These are phyloP conservation scores for Spheniscus mendiculus DNA, from an alignment of 2,113 vertebrate genomes.

Conservation along the genomic window DNA sequence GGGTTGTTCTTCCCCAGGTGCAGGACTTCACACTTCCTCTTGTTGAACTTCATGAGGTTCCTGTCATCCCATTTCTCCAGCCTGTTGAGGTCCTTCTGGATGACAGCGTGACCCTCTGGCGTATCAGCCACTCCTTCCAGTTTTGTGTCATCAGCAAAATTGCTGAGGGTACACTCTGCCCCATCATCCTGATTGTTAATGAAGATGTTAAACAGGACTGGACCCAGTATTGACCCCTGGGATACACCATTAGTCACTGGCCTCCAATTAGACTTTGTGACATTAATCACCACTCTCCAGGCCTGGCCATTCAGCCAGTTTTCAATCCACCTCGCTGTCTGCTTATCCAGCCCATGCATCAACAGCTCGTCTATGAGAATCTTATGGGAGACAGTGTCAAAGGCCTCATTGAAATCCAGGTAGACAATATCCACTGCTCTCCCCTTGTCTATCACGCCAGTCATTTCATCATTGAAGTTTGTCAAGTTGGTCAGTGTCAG, in stretches of 20 bases:
- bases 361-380: not conserved
- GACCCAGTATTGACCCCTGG: not conserved
- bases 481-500: not conserved
- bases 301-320: not conserved
- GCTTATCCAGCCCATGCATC: not conserved
- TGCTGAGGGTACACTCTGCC: not conserved
- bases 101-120: not conserved
- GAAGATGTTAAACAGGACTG: not conserved
- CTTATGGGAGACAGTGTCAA: not conserved
- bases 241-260: not conserved
- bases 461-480: not conserved
- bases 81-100: too few species aligned
- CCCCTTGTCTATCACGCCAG: not conserved
- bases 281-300: not conserved
- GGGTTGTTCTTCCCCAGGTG: not conserved
- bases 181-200: not conserved
- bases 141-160: not conserved
- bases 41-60: not conserved
- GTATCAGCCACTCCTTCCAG: not conserved
- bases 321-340: not conserved
- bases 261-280: not conserved
- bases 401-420: not conserved
- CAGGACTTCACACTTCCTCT: not conserved
- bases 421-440: not conserved
- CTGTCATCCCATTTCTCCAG: not conserved